Conservation (phyloP, 2,113 vertebrate genomes). For the Morone chrysops region DNA sequence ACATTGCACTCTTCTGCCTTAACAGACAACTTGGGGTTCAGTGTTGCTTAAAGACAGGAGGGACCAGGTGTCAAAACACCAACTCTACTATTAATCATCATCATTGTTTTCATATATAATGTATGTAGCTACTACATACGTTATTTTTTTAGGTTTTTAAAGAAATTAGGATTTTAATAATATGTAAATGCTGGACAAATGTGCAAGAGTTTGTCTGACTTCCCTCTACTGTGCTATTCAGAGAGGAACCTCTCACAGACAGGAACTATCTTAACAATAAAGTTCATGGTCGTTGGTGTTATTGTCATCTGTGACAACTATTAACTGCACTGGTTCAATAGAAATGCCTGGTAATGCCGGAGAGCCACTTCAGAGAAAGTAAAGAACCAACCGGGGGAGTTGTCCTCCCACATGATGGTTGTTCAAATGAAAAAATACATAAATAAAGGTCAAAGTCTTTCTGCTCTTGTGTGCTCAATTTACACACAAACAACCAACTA, state of each 20-base stretch:
- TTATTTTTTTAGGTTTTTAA: not conserved
- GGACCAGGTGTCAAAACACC: not conserved
- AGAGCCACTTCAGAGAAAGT: not conserved
- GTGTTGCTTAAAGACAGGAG: too few species aligned
- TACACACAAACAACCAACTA: not conserved
- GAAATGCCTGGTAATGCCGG: not conserved
- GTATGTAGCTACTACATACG: not conserved
- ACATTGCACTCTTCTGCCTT: not conserved
- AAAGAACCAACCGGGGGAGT: not conserved
- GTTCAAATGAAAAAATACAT: not conserved
- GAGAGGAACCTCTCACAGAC: not conserved
- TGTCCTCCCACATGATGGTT: not conserved
- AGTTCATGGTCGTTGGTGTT: not conserved
- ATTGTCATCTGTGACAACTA: not conserved
- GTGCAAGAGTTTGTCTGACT: not conserved
- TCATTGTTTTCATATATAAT: not conserved
- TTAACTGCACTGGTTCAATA: not conserved
- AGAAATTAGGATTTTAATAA: not conserved
- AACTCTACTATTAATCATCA: not conserved
- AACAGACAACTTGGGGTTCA: not conserved
- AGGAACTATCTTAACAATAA: slow-evolving; percentile 3
- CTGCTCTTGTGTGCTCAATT: not conserved
- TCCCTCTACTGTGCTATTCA: not conserved
- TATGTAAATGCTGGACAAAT: not conserved
- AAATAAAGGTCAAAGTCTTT: slow-evolving; percentile 35